These are phyloP conservation scores for Laterallus jamaicensis DNA, from an alignment of 2,113 vertebrate genomes.

Conservation along the genomic window DNA sequence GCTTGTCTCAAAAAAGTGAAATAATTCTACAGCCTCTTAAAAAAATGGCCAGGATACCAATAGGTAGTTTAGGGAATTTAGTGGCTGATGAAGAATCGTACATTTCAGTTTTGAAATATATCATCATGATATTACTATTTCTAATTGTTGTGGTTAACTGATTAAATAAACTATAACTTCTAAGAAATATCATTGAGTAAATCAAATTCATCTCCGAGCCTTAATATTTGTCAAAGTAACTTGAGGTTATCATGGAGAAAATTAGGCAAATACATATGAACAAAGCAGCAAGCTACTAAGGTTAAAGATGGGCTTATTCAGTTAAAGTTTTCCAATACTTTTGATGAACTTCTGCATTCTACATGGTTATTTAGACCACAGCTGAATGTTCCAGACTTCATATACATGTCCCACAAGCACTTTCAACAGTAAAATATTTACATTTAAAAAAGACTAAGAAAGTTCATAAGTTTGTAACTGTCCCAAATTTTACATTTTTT, in stretches of 20 bases:
- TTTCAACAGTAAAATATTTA: slow-evolving; percentile 50
- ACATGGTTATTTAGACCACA: neutral
- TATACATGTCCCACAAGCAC: slow-evolving; percentile 15
- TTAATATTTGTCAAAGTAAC: neutral
- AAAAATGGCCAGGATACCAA: neutral
- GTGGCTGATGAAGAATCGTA: neutral
- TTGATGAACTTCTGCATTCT: neutral
- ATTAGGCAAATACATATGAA: neutral
- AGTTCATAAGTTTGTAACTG: slow-evolving; percentile 41
- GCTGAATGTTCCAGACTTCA: slow-evolving; percentile 17
- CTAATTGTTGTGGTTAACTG: neutral
- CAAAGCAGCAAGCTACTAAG: neutral
- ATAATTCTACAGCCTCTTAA: neutral
- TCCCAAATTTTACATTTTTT: slow-evolving; percentile 39
- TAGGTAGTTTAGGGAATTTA: neutral
- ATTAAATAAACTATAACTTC: neutral
- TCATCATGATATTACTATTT: neutral
- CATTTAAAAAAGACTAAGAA: slow-evolving; percentile 54
- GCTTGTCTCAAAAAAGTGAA: neutral
- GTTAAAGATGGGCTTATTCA: neutral
- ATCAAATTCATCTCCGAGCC: neutral
- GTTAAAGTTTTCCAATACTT: neutral
- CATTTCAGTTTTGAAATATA: neutral
- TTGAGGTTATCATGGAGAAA: neutral
- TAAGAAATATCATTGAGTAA: neutral